Base-by-base conservation (phyloP, 1,140 invertebrate species). In the Globodera ellingtonae region DNA sequence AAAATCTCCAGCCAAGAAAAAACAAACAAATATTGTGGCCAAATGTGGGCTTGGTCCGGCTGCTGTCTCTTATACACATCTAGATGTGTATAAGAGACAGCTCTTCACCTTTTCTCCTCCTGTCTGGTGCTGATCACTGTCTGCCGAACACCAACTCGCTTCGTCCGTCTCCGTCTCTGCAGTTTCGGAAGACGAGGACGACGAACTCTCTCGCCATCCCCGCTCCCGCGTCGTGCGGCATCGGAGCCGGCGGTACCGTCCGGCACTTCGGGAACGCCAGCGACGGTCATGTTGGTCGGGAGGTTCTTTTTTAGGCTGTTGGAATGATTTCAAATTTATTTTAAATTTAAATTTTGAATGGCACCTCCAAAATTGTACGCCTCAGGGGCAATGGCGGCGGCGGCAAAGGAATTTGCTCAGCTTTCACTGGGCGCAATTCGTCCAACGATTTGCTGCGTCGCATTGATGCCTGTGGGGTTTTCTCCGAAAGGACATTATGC, bases 381-480 rank as follows among this genome's bases (percentile, higher is more conserved):
- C 67, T 70, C 1, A 21, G n/a, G 35, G 13, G 67, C 24, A 44
- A 44, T 6, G 10, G 67, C 8, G 24, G 67, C 8, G 24, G 7
- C 1, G 67, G 67, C 7, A 44, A 47, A 0, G 67, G 7, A 10
- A 47, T 0, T 44, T 70, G 35, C 35, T 62, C 10, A 15, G 56
- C 48, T 50, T 47, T 76, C 67, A 48, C 18, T 47, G 65, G 62
- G 21, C 69, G 62, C 69, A 77, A 67, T 77, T 77, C 62, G 69
- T 62, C 47, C 59, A 77, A 48, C 7, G 75, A 77, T 67, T 77
- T 77, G 69, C 75, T 77, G 35, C 75, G 46, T 21, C 69, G 56
- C 65, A 77, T 67, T n/a, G 75, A 77, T 52, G 75, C 65, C 75
- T 77, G 69, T 77, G 65, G 65, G 50, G 65, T 52, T 46, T 50